These are phyloP conservation scores for Cynoglossus semilaevis DNA, from an alignment of 2,113 vertebrate species.

Conservation along the genomic window DNA sequence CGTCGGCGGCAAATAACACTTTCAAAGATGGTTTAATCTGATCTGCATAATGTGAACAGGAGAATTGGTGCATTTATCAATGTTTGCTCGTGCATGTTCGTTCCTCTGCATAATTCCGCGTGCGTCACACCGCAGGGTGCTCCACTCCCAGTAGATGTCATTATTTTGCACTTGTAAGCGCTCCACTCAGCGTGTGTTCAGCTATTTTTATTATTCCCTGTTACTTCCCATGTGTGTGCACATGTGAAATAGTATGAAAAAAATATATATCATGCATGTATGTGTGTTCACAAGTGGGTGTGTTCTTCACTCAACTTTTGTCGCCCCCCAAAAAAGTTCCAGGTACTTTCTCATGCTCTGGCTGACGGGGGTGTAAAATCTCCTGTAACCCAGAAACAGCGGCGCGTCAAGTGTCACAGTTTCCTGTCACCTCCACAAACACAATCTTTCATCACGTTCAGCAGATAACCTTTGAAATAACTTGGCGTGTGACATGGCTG, in stretches of 20 bases:
- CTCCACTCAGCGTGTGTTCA: constrained; percentile 48
- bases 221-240: constrained; percentile 15
- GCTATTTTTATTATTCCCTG: constrained; percentile 64
- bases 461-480: constrained; percentile 54
- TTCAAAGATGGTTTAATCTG: constrained; percentile 23
- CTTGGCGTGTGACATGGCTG: constrained; percentile 30
- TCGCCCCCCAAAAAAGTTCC: constrained; percentile 12
- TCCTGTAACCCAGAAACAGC: constrained; percentile 21
- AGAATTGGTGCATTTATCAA: constrained; percentile 49
- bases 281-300: constrained; percentile 8
- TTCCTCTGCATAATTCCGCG: constrained; percentile 25
- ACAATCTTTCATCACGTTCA: constrained; percentile 54
- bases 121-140: constrained; percentile 28
- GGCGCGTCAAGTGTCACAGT: constrained; percentile 38
- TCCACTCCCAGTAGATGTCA: constrained; percentile 62
- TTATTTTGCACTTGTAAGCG: constrained; percentile 60
- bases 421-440: constrained; percentile 51
- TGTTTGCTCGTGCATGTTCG: constrained; percentile 26
- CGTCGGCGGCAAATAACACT: constrained; percentile 5
- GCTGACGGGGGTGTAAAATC: constrained; percentile 20
- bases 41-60: constrained; percentile 27
- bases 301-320: constrained; percentile 10
- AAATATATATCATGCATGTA: not conserved
- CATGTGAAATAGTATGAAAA: not conserved
- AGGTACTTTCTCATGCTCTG: too few relatives aligned